These are phyloP conservation scores for Trissolcus brochymenae DNA, from an alignment of 2,888 invertebrate genomes.

Conservation along the genomic window DNA sequence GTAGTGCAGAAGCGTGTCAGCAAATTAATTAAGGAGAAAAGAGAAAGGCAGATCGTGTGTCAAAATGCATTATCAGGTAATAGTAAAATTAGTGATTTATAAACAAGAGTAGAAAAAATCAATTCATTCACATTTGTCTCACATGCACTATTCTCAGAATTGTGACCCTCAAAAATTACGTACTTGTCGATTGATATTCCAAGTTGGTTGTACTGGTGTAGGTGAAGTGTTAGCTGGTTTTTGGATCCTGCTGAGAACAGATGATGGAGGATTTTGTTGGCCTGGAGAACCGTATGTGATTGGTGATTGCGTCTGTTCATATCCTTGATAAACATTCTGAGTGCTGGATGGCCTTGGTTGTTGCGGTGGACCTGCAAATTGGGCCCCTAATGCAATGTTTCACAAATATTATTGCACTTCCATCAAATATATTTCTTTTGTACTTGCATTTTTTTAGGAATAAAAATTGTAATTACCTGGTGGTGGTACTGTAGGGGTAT, in stretches of 20 bases:
- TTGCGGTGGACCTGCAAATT: slow-evolving; percentile 76
- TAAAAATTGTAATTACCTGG: slow-evolving; percentile 63
- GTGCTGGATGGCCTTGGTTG: slow-evolving; percentile 83
- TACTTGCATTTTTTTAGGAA: background rate
- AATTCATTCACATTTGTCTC: background rate
- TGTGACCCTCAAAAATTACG: background rate
- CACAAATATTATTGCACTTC: background rate
- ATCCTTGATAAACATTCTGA: slow-evolving; percentile 84
- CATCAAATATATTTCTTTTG: background rate
- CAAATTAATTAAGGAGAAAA: slow-evolving; percentile 4
- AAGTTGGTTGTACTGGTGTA: slow-evolving; percentile 83
- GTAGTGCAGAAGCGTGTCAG: slow-evolving; percentile 17
- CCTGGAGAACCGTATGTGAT: slow-evolving; percentile 81
- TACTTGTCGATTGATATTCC: slow-evolving; percentile 81
- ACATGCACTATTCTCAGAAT: background rate
- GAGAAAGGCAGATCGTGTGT: background rate
- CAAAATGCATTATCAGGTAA: background rate
- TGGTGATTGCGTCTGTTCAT: slow-evolving; percentile 87
- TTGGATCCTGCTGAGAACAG: slow-evolving; percentile 81
- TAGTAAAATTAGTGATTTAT: background rate
- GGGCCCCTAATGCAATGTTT: slow-evolving; percentile 34
- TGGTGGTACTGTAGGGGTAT: slow-evolving; percentile 71
- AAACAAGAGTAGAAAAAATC: slow-evolving; percentile 4
- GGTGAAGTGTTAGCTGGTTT: slow-evolving; percentile 84
- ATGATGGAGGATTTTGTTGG: slow-evolving; percentile 80